Evolutionary conservation across 35 echinoderm and acorn worm genomes (phyloP), one percentile per base, ranked within the genome.

Genomic region (Patiria miniata): DNA sequence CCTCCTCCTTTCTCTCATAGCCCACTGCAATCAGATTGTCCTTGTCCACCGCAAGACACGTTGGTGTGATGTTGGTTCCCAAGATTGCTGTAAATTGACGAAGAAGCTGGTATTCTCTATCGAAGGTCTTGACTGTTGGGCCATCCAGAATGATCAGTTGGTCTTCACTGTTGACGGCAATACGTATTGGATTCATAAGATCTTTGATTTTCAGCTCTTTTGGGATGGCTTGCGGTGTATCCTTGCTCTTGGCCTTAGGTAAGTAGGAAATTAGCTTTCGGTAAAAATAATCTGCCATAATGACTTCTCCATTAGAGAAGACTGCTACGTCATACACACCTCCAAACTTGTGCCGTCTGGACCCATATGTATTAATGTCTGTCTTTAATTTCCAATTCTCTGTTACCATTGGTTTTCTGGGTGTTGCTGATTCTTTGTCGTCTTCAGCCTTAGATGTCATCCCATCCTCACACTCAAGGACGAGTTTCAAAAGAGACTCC

Each of bases 1-100:
- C 30, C 60, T 68, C 60, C 30, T n/a, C n/a, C n/a, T 68, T 68
- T 12, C 8, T 68, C 21, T 68, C 60, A 23, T 23, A 68, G 30
- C 60, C 60, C 60, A 68, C 60, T 68, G 60, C 60, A 9, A 68
- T 68, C 60, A 68, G 60, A 23, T 23, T 68, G 5, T 68, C 30
- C n/a, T 68, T n/a, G 30, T 68, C 60, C 60, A 68, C 60, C 8
- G 60, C 60, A 23, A 68, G 21, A 23, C 60, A 68, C 30, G 60
- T 28, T 16, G 60, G 60, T 16, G 21, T 32, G 3, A 12, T 22
- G 19, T 32, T n/a, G 8, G 19, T 7, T 8, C 30, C 19, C 4
- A 4, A 4, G 42, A 47, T 12, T 47, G 12, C 42, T 47, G 42
- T 47, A n/a, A 68, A 68, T n/a, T 68, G 60, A 23, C 22, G 60